Conservation (phyloP, 2,888 invertebrate species). For the Phragmatobia fuliginosa region DNA sequence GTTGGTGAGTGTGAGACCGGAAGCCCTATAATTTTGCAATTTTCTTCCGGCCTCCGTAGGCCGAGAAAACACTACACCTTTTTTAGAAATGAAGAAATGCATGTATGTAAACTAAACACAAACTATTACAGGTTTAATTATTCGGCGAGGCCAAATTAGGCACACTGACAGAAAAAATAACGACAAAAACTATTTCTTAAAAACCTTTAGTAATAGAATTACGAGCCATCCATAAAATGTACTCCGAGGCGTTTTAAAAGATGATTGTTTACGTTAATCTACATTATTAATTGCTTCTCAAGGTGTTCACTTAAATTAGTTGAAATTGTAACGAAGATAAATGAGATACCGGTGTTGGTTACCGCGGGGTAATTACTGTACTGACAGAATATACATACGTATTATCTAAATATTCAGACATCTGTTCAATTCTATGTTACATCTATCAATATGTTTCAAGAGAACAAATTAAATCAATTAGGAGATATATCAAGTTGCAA, state of each 20-base stretch:
- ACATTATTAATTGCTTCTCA: constrained; percentile 5
- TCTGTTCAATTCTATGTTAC: neutral
- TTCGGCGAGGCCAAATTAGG: neutral
- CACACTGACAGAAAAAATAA: neutral
- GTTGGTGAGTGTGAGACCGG: too few species aligned
- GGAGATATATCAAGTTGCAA: too few species aligned
- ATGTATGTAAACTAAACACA: neutral
- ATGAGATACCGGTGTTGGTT: neutral
- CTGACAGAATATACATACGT: neutral
- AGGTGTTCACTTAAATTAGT: constrained; percentile 4
- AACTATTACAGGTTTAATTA: neutral
- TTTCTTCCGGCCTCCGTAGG: too few species aligned
- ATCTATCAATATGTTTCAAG: neutral
- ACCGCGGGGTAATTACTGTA: constrained; percentile 4
- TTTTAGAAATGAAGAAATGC: too few species aligned
- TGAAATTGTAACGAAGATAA: constrained; percentile 10
- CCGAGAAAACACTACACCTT: too few species aligned
- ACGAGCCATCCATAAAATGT: neutral
- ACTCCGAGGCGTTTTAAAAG: neutral
- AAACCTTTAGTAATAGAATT: neutral
- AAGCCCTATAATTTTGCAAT: too few species aligned
- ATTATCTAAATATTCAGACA: neutral
- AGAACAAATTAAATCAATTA: neutral
- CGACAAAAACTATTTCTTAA: neutral
- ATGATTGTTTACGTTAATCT: constrained; percentile 3